Evolutionary conservation across 2,113 vertebrate genomes (phyloP).

Genomic region (Cygnus atratus): DNA sequence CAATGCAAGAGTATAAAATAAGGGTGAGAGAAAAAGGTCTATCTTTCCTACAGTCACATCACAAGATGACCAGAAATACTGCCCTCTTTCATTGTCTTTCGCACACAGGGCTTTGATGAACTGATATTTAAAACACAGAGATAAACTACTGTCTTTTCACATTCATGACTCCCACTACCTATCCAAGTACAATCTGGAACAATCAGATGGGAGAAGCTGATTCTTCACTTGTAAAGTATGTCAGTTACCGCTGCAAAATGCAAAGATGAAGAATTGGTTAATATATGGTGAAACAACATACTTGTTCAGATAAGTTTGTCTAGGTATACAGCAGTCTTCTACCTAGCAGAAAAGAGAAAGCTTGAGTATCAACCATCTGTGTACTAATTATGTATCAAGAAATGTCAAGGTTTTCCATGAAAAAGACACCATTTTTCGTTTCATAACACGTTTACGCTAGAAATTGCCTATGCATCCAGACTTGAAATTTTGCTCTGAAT

Average conservation of each 20-base stretch:
- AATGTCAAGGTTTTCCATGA: neutral
- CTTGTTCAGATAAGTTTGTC: neutral
- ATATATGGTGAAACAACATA: neutral
- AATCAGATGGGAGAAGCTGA: neutral
- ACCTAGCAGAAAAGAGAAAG: neutral
- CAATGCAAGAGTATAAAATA: neutral
- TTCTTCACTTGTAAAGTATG: neutral
- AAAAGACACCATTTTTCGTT: neutral
- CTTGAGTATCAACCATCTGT: neutral
- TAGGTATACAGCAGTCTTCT: neutral
- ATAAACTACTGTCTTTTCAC: neutral
- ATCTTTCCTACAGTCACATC: neutral
- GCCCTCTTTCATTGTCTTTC: neutral
- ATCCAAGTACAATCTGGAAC: neutral
- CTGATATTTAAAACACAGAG: neutral
- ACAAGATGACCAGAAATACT: neutral
- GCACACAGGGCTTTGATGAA: neutral
- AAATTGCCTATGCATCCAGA: neutral
- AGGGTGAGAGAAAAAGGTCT: neutral
- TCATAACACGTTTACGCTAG: neutral
- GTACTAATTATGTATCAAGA: neutral
- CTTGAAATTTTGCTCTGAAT: neutral
- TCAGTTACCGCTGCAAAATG: neutral
- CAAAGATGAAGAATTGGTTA: neutral
- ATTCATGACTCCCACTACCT: neutral